Evolutionary conservation across 2,797 vertebrate genomes (phyloP).

Genomic region (Buphagus erythrorhynchus): DNA sequence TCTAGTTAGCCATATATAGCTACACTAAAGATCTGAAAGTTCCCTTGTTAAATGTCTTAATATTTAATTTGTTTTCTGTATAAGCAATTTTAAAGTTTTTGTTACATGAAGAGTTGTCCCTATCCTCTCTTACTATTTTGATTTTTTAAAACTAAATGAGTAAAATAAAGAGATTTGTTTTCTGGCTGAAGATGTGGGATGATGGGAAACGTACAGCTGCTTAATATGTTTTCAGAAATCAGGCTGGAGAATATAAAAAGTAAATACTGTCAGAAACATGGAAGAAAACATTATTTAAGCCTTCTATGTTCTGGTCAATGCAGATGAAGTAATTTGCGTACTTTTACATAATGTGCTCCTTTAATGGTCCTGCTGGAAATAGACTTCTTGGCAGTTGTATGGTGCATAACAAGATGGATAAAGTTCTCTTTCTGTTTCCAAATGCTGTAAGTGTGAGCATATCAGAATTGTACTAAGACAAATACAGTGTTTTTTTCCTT

Average conservation of each 20-base stretch:
- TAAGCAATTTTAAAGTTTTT: slow-evolving; percentile 6
- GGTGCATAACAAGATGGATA: neutral
- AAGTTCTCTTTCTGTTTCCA: neutral
- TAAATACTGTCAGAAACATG: neutral
- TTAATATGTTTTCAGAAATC: slow-evolving; percentile 26
- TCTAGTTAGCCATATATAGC: slow-evolving; percentile 33
- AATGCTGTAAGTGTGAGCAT: neutral
- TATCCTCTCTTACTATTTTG: neutral
- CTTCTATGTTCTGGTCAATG: slow-evolving; percentile 25
- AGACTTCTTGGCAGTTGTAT: slow-evolving; percentile 30
- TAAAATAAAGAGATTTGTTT: neutral
- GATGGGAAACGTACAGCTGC: neutral
- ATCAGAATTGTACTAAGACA: neutral
- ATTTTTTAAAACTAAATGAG: neutral
- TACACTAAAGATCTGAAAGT: slow-evolving; percentile 30
- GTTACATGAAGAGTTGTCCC: neutral
- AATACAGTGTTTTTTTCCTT: neutral
- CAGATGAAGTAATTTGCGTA: slow-evolving; percentile 37
- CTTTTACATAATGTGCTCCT: slow-evolving; percentile 11
- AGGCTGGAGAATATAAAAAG: neutral
- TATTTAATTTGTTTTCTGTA: slow-evolving; percentile 30
- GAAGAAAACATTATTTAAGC: slow-evolving; percentile 3
- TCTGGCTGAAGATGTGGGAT: neutral
- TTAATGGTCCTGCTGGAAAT: slow-evolving; percentile 24
- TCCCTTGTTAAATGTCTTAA: slow-evolving; percentile 21